Evolutionary conservation across 2,113 vertebrate species (phyloP).

Genomic region (Pipra filicauda): DNA sequence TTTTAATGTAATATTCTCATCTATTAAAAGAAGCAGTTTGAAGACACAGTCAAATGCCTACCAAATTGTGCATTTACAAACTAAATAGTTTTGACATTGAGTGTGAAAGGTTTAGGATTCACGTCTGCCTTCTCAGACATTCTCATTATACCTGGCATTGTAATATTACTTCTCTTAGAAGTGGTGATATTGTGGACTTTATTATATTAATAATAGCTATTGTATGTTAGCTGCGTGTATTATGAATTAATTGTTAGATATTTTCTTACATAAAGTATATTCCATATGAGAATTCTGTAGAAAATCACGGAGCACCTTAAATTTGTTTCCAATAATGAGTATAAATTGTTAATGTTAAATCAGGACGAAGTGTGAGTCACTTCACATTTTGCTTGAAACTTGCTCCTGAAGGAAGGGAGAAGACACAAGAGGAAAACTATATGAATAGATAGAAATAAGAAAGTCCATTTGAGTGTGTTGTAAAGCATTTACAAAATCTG

Average conservation of each 20-base stretch:
- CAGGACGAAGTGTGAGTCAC: not conserved
- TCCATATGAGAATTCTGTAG: not conserved
- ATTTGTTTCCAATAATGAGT: not conserved
- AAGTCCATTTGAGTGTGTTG: not conserved
- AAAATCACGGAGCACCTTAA: not conserved
- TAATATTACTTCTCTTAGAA: not conserved
- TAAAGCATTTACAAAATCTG: not conserved
- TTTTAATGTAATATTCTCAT: slow-evolving; percentile 4
- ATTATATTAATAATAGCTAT: not conserved
- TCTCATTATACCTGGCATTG: not conserved
- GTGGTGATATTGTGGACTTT: not conserved
- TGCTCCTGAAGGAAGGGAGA: not conserved
- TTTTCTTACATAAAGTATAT: not conserved
- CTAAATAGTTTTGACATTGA: not conserved
- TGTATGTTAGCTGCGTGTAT: not conserved
- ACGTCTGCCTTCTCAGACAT: not conserved
- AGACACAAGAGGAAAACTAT: not conserved
- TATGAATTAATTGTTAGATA: not conserved
- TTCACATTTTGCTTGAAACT: not conserved
- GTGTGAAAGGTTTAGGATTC: not conserved
- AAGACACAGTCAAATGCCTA: not conserved
- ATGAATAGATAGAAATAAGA: not conserved
- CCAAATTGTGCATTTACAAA: not conserved
- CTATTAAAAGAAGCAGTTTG: not conserved
- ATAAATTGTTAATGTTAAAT: not conserved